Base-by-base conservation (phyloP, 2,888 invertebrate species). In the Habrosyne pyritoides region DNA sequence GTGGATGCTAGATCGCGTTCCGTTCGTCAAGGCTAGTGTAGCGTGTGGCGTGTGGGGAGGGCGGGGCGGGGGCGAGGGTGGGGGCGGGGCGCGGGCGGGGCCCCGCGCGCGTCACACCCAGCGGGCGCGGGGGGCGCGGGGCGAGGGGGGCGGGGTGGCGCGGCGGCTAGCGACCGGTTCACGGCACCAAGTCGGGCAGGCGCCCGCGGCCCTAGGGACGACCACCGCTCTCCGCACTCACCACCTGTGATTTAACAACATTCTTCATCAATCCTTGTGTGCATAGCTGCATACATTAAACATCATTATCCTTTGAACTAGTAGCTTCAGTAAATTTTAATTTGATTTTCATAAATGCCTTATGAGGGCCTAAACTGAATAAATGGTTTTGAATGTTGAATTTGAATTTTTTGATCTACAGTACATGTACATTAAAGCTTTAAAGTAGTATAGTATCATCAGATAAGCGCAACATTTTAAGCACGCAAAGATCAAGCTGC, bases 181-280 rank as follows among this genome's bases (percentile, higher is more conserved):
- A 93, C 91, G 93, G 93, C 91, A 93, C 93, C 86, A 93, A 91
- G 91, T 93, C 93, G 92, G 93, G 93, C 93, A 93, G 93, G 93
- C 93, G 93, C 87, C 88, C 90, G 83, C 91, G 90, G 86, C 89
- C 93, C 93, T 93, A 93, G 93, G 93, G 91, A 84, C 91, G 93
- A 74, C 84, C 87, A 61, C 80, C 81, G 67, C 79, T 74, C 77
- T 87, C 89, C 61, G 79, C 80, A 65, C 83, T 81, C 77, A 90
- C 91, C 89, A 90, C 91, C 91, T 89, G 76, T 49, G 12, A 52
- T 30, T 60, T 21, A 33, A 51, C 42, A 60, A 52, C 18, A 0
- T 22, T 28, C 5, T 30, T 21, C 46, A 28, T 10, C 7, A 28
- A 8, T 6, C 28, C 3, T 28, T n/a, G n/a, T n/a, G n/a, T n/a